Evolutionary conservation across 2,113 vertebrate genomes (phyloP), one percentile per base, ranked within the genome.

Genomic region (Echinops telfairi): DNA sequence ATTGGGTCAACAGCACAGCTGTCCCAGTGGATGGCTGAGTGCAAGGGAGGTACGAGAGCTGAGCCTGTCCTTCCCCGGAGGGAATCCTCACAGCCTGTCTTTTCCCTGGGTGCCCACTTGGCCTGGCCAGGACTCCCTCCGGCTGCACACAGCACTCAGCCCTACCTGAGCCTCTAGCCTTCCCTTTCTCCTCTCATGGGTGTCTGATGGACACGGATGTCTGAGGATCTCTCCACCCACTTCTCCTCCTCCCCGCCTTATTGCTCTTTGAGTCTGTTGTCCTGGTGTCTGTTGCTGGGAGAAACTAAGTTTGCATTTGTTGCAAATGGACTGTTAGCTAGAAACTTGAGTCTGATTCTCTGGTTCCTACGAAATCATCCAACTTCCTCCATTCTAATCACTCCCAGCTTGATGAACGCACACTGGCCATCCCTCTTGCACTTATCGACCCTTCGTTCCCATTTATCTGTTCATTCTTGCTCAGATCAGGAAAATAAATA

Each of bases 321-420:
- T 25, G 4, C 33, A 38, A 22, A 1, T 31, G 58, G 40, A 78
- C 40, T 4, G 0, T 6, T 25, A 38, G 12, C 16, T 76, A 70
- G 4, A 11, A 80, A 6, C 25, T 17, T 23, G 38, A 60, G 47
- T 57, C 40, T 7, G 2, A 19, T 12, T 79, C 58, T 62, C 23
- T 36, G 2, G 1, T 89, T 57, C 68, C 7, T 19, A 31, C n/a
- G 3, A 36, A 40, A 60, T 47, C 14, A 19, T 4, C 14, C n/a
- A 5, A 0, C 31, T 40, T 36, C 10, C 19, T 22, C 40, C 0
- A 0, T 11, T 77, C 60, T 8, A 53, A 19, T 1, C 0, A 14
- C 79, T 58, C 23, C 25, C 8, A 57, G 43, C 0, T 66, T 47
- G 27, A 25, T 19, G n/a, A 95, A 16, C 17, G 2, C 16, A 2